Conservation (phyloP, 2,797 vertebrate genomes). For the Ibycter americanus region DNA sequence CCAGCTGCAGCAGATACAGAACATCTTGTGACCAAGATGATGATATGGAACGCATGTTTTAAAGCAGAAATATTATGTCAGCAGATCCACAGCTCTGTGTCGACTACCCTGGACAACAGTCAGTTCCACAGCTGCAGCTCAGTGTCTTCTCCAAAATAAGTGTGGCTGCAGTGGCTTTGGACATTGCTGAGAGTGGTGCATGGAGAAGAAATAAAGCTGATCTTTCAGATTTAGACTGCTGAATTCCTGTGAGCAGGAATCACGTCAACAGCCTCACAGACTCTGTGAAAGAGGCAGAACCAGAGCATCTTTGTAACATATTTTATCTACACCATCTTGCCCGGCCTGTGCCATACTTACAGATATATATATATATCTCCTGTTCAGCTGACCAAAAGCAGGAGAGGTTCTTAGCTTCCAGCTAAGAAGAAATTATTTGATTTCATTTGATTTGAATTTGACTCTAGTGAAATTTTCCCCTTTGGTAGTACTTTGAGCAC, state of each 20-base stretch:
- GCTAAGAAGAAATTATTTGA: background rate
- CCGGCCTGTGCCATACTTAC: fast-evolving
- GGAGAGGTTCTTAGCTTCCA: background rate
- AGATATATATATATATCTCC: background rate
- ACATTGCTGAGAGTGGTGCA: background rate
- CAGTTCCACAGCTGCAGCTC: background rate
- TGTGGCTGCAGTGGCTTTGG: background rate
- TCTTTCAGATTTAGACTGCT: background rate
- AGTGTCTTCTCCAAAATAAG: background rate
- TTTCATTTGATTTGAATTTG: background rate
- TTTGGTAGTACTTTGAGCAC: background rate
- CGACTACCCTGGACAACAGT: background rate
- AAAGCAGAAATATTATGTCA: background rate
- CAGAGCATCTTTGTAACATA: background rate
- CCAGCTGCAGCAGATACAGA: background rate
- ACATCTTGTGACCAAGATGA: fast-evolving
- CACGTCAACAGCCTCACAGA: background rate
- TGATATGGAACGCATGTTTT: fast-evolving
- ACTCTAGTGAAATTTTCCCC: background rate
- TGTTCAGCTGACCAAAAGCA: background rate
- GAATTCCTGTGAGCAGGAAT: background rate
- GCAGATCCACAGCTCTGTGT: background rate
- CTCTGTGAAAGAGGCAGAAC: background rate
- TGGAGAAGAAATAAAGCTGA: background rate
- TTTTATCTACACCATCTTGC: background rate